A percentile compares a stretch with the other conserved stretches of the same genome.
Conservation (phyloP, 2,888 invertebrate genomes). For the Uloborus plumipes region DNA sequence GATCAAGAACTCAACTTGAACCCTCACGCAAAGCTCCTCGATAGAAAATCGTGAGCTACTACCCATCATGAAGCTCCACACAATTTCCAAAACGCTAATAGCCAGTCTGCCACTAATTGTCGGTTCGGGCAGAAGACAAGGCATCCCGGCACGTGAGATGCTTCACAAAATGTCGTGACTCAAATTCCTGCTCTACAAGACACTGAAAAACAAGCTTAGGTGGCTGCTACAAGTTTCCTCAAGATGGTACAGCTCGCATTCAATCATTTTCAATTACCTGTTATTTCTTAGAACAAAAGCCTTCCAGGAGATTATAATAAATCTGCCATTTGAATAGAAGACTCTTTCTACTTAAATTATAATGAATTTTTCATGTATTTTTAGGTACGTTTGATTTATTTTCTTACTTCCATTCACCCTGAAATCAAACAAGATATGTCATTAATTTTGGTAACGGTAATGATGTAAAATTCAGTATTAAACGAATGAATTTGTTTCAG, state of each 20-base stretch:
- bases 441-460: too few species aligned
- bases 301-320: conserved; percentile 5
- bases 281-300: conserved; percentile 15
- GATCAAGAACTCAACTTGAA: neutral
- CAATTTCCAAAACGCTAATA: conserved; percentile 49
- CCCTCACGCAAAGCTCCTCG: conserved; percentile 28
- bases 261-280: conserved; percentile 17
- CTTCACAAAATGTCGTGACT: conserved; percentile 48
- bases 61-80: conserved; percentile 43
- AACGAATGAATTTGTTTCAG: too few species aligned
- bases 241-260: conserved; percentile 8
- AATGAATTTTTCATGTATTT: too few species aligned
- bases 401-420: too few species aligned
- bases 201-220: conserved; percentile 4
- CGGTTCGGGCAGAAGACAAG: conserved; percentile 36
- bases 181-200: conserved; percentile 6
- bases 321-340: conserved; percentile 3
- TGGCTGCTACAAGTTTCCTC: neutral
- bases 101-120: conserved; percentile 59
- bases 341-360: too few species aligned
- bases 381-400: too few species aligned
- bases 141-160: conserved; percentile 44
- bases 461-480: too few species aligned
- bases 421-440: too few species aligned
- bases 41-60: conserved; percentile 57